Evolutionary conservation across 1,140 invertebrate species (phyloP).

Genomic region (Drosophila lacteicornis): DNA sequence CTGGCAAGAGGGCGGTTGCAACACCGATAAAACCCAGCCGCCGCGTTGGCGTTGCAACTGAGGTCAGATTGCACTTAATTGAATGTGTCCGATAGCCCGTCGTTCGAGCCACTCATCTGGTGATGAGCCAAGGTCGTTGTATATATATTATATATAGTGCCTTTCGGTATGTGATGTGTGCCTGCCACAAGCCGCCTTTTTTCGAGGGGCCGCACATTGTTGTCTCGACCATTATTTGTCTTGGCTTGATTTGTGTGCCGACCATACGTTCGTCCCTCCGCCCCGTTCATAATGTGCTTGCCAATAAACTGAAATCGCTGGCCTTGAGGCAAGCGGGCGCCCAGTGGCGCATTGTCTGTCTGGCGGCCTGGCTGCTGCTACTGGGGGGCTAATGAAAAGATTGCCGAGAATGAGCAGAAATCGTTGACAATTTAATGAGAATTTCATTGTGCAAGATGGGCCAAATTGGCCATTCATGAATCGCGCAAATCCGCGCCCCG

Average conservation of each 20-base stretch:
- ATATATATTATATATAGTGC: neutral
- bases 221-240: slow-evolving; percentile 54
- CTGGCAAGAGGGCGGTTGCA: slow-evolving; percentile 10
- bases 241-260: slow-evolving; percentile 46
- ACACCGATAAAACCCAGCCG: slow-evolving; percentile 13
- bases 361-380: neutral
- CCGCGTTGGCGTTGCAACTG: slow-evolving; percentile 22
- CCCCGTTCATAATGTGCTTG: slow-evolving; percentile 39
- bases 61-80: slow-evolving; percentile 51
- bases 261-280: slow-evolving; percentile 5
- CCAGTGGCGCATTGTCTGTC: slow-evolving; percentile 28
- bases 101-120: slow-evolving; percentile 30
- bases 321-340: slow-evolving; percentile 40
- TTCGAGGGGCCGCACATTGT: slow-evolving; percentile 34
- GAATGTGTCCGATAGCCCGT: slow-evolving; percentile 34
- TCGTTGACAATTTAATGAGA: slow-evolving; percentile 53
- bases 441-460: slow-evolving; percentile 42
- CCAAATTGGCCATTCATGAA: slow-evolving; percentile 46
- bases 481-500: neutral
- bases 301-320: slow-evolving; percentile 45
- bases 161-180: slow-evolving; percentile 12
- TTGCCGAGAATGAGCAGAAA: slow-evolving; percentile 40
- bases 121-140: slow-evolving; percentile 39
- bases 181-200: slow-evolving; percentile 37
- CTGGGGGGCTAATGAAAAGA: slow-evolving; percentile 37